These are phyloP conservation scores for Callyntrura sp. DNA, from an alignment of 2,888 invertebrate species.

Conservation along the genomic window DNA sequence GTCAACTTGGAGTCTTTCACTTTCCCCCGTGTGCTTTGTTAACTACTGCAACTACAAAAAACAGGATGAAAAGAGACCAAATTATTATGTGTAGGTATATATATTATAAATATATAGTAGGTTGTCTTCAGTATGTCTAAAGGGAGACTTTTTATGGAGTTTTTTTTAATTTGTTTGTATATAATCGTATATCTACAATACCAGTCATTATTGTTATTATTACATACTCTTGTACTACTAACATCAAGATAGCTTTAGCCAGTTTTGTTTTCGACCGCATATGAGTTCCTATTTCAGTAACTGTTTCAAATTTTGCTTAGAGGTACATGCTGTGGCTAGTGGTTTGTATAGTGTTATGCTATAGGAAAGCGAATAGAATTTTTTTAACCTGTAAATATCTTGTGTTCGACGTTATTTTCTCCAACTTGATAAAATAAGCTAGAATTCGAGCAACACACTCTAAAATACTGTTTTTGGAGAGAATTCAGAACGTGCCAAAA, in stretches of 20 bases:
- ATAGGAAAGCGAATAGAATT: no score
- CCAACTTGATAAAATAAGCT: no score
- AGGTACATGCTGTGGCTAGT: no score
- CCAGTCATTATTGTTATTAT: conserved; percentile 17
- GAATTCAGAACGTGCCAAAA: conserved; percentile 77
- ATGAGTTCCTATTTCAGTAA: conserved; percentile 10
- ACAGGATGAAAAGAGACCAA: background rate
- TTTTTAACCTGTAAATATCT: no score
- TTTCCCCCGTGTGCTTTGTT: background rate
- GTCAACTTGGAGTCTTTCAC: conserved; percentile 13
- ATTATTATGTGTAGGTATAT: background rate
- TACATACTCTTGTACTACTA: background rate
- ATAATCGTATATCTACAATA: conserved; percentile 60
- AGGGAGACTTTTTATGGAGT: background rate
- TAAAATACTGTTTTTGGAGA: conserved; percentile 30
- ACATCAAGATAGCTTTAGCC: conserved; percentile 24
- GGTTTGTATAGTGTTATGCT: no score
- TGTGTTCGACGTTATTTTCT: no score
- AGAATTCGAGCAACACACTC: background rate
- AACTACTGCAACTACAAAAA: background rate
- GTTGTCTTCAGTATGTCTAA: no score
- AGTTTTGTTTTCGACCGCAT: background rate
- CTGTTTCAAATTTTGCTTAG: background rate
- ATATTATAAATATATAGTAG: background rate
- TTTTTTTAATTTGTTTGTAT: conserved; percentile 41